Conservation (phyloP, 2,113 vertebrate genomes). For the Kryptolebias marmoratus region DNA sequence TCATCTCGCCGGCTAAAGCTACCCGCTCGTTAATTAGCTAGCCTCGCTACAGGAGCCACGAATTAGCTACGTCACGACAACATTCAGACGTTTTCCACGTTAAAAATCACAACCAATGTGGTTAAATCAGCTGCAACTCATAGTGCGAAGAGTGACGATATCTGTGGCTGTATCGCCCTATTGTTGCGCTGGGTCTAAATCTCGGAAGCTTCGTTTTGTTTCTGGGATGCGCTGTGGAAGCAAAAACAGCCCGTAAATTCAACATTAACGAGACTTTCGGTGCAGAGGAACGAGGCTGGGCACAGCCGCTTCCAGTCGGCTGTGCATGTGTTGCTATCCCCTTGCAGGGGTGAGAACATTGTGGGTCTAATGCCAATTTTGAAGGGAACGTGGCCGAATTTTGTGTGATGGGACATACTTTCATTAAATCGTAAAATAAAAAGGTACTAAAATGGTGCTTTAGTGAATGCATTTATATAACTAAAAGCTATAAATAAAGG, state of each 20-base stretch:
- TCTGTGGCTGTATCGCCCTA: no score
- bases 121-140: not conserved
- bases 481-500: not conserved
- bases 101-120: not conserved
- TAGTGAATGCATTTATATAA: not conserved
- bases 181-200: not conserved
- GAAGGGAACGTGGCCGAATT: no score
- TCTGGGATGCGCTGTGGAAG: not conserved
- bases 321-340: conserved; percentile 13
- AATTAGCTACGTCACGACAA: conserved; percentile 21
- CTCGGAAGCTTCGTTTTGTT: not conserved
- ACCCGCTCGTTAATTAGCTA: conserved; percentile 5
- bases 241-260: not conserved
- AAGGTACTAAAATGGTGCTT: not conserved
- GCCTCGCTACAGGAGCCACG: conserved; percentile 16
- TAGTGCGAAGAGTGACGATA: not conserved
- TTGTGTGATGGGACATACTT: no score
- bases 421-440: no score
- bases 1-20: conserved; percentile 42
- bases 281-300: conserved; percentile 36
- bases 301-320: conserved; percentile 5
- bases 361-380: not conserved
- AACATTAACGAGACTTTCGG: not conserved
- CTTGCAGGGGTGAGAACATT: not conserved
- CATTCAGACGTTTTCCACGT: not conserved